Percentiles rank a stretch among this genome's conserved stretches.
phyloP scores from a whole-genome alignment of 2,113 vertebrate species.

The Guaruba guarouba region DNA sequence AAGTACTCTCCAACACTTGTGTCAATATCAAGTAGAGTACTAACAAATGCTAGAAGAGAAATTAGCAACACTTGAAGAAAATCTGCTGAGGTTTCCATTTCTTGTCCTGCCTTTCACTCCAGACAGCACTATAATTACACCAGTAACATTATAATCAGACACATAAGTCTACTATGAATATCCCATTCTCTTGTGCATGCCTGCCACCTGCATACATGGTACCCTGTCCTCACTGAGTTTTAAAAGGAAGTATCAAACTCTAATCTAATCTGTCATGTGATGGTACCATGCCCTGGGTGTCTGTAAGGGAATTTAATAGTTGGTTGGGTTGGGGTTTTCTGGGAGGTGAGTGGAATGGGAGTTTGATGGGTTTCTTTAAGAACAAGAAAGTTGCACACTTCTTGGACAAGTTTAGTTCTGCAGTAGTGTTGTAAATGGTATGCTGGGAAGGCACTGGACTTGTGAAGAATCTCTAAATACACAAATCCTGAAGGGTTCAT shows the following conservation, averaged over 20 bases:
- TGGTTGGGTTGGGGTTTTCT: not conserved
- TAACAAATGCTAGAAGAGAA: not conserved
- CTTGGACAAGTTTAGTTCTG: not conserved
- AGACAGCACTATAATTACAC: not conserved
- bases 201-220: not conserved
- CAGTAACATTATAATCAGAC: not conserved
- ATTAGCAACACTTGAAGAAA: not conserved
- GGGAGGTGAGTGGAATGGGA: not conserved
- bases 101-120: not conserved
- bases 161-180: not conserved
- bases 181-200: not conserved
- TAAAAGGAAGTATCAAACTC: not conserved
- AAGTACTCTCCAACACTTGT: not conserved
- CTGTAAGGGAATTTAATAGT: not conserved
- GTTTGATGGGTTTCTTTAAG: not conserved
- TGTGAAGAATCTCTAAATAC: not conserved
- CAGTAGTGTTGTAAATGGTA: not conserved
- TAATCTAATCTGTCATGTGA: not conserved
- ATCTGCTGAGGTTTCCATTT: not conserved
- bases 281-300: not conserved
- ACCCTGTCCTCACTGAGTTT: not conserved
- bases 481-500: not conserved
- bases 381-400: not conserved
- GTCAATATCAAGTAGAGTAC: not conserved
- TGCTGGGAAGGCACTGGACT: not conserved